Conservation (phyloP, 2,113 vertebrate species). For the Petaurus breviceps region DNA sequence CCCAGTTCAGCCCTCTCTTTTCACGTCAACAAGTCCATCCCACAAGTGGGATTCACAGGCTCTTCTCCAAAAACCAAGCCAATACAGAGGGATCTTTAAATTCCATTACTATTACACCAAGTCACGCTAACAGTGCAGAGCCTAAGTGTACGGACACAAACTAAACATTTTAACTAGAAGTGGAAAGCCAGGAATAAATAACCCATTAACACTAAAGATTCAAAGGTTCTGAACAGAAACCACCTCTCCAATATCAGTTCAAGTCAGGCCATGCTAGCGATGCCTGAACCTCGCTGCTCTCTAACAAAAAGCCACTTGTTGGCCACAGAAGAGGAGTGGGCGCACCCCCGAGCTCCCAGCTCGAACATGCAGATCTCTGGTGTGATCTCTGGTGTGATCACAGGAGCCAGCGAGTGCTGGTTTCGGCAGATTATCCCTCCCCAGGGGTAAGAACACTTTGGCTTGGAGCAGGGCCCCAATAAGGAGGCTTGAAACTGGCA, state of each 20-base stretch:
- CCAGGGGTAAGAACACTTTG: background rate
- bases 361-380: conserved; percentile 54
- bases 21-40: no score
- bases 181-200: background rate
- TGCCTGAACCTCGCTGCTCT: conserved; percentile 36
- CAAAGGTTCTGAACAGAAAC: background rate
- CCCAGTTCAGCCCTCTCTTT: no score
- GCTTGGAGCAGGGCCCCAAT: background rate
- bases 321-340: conserved; percentile 66
- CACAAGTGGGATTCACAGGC: no score
- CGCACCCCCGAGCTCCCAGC: conserved; percentile 56
- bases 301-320: conserved; percentile 76
- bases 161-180: background rate
- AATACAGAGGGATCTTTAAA: no score
- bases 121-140: background rate
- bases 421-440: conserved; percentile 57
- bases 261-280: conserved; percentile 66
- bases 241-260: conserved; percentile 60
- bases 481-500: background rate
- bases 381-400: conserved; percentile 42
- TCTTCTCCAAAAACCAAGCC: no score
- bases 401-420: conserved; percentile 61
- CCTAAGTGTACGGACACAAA: conserved; percentile 18
- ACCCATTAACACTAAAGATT: background rate
- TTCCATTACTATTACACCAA: no score